A percentile compares a stretch with the other conserved stretches of the same genome.
phyloP scores from a whole-genome alignment of 1,140 invertebrate genomes.

The Orussus abietinus region DNA sequence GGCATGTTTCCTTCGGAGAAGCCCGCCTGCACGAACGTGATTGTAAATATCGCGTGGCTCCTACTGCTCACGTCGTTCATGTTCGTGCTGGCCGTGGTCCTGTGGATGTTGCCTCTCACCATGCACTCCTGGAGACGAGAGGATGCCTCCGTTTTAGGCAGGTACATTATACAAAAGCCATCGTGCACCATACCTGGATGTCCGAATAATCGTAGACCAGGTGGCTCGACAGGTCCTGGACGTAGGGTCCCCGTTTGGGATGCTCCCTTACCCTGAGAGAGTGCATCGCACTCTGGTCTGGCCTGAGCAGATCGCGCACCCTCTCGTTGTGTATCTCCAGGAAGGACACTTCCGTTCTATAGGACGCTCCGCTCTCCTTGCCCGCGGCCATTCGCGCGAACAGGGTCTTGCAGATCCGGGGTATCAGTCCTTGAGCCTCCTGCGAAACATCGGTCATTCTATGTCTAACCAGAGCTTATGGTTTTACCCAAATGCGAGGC shows the following conservation, averaged over 20 bases:
- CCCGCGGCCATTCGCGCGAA: constrained; percentile 72
- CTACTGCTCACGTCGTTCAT: constrained; percentile 86
- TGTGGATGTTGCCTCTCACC: constrained; percentile 71
- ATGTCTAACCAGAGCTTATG: no score
- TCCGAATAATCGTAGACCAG: constrained; percentile 82
- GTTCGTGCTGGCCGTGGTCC: constrained; percentile 78
- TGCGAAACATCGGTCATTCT: constrained; percentile 45
- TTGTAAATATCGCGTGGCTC: constrained; percentile 94
- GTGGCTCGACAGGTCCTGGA: constrained; percentile 84
- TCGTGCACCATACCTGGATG: constrained; percentile 79
- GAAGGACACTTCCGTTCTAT: constrained; percentile 80
- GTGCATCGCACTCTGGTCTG: constrained; percentile 63
- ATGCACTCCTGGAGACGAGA: constrained; percentile 62
- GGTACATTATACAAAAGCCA: constrained; percentile 2
- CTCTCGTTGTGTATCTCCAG: constrained; percentile 91
- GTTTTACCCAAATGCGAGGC: no score
- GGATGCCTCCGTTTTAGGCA: neutral
- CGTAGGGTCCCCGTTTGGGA: constrained; percentile 87
- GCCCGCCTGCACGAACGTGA: constrained; percentile 83
- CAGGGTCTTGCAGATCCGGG: constrained; percentile 77
- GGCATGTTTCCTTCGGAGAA: constrained; percentile 77
- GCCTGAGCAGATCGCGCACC: constrained; percentile 79
- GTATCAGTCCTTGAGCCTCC: constrained; percentile 81
- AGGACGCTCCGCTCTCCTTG: constrained; percentile 77
- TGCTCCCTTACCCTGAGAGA: constrained; percentile 86